Conservation (phyloP, 2,113 vertebrate genomes). For the Laticauda colubrina region DNA sequence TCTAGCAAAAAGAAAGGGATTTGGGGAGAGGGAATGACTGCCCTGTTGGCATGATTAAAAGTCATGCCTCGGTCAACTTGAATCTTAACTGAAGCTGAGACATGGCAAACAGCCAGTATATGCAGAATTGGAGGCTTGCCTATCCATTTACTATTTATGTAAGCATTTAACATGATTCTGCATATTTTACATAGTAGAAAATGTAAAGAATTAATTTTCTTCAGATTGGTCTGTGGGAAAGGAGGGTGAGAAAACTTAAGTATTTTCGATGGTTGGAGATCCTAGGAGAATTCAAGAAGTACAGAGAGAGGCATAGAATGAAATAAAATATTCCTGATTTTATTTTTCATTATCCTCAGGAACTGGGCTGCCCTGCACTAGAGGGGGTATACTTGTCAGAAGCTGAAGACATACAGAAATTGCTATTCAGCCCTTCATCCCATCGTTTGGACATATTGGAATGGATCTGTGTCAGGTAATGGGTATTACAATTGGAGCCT, state of each 20-base stretch:
- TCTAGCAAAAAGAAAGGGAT: not conserved
- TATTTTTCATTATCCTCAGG: constrained; percentile 54
- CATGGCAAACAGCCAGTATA: not conserved
- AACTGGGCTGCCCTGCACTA: constrained; percentile 74
- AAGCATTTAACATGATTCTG: not conserved
- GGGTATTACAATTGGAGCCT: too few species aligned
- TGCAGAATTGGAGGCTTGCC: not conserved
- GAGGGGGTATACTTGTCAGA: constrained; percentile 75
- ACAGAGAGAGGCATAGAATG: not conserved
- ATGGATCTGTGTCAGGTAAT: constrained; percentile 81
- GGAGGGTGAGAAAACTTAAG: not conserved
- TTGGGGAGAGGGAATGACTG: not conserved
- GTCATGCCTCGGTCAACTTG: not conserved
- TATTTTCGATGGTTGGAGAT: not conserved
- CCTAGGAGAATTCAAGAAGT: not conserved
- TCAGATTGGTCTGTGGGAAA: not conserved
- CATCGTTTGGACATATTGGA: constrained; percentile 79
- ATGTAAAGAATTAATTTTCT: not conserved
- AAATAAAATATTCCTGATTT: not conserved
- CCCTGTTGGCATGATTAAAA: not conserved
- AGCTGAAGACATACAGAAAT: constrained; percentile 70
- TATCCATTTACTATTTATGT: not conserved
- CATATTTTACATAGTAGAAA: not conserved
- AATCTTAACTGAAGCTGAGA: not conserved
- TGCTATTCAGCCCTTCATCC: constrained; percentile 78